A percentile compares a stretch with the other conserved stretches of the same genome.
phyloP scores from a whole-genome alignment of 2,797 vertebrate genomes.

The Eulemur mongoz region DNA sequence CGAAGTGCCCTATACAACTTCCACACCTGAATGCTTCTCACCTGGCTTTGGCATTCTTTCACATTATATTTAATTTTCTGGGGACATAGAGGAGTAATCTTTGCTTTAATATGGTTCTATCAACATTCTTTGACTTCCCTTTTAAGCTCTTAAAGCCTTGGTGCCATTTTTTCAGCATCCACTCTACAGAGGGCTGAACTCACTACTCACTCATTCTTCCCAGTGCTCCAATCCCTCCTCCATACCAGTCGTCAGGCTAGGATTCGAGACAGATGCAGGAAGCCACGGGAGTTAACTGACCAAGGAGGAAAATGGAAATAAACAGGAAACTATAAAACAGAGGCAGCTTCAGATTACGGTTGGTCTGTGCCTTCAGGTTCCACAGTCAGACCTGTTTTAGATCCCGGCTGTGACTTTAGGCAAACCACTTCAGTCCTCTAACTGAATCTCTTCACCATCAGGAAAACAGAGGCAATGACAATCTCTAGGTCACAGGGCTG shows the following conservation, averaged over 20 bases:
- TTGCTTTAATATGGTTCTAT: neutral
- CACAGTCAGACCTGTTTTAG: neutral
- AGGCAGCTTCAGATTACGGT: neutral
- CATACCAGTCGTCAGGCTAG: neutral
- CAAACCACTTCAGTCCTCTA: neutral
- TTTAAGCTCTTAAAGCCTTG: neutral
- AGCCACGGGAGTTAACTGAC: neutral
- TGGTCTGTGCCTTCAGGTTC: neutral
- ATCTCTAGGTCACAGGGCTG: neutral
- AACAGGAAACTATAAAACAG: neutral
- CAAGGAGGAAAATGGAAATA: neutral
- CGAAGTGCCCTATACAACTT: constrained; percentile 62
- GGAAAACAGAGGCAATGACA: neutral
- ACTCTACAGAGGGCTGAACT: neutral
- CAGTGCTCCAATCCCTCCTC: neutral
- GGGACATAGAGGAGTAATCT: neutral
- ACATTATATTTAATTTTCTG: neutral
- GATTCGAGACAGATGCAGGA: neutral
- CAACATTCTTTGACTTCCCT: neutral
- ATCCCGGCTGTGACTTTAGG: neutral
- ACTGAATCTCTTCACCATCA: neutral
- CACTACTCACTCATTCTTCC: neutral
- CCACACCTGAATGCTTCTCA: constrained; percentile 65
- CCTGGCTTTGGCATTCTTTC: neutral
- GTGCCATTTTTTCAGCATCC: neutral